Base-by-base conservation (phyloP, 23 tunicate genomes). In the Phallusia fumigata region DNA sequence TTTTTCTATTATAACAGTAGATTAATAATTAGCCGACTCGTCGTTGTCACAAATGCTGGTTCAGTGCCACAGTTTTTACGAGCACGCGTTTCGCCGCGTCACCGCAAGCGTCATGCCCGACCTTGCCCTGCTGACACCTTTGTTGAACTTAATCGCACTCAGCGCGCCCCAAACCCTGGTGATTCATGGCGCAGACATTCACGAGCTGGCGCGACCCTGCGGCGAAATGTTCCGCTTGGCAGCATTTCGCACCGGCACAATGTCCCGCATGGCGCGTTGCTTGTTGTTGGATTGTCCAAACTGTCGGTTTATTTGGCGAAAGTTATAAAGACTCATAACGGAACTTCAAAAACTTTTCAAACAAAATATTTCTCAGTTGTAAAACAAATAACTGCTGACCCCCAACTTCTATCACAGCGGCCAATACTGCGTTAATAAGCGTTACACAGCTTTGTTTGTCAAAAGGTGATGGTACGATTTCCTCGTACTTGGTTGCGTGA, bases 141-240 rank as follows among this genome's bases (percentile, higher is more conserved):
- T 58, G 69, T 58, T 58, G 69, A 58, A 58, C 58, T 51, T 51
- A 51, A 51, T 6, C 69, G 69, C 69, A 58, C 69, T 6, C 69
- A 24, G 69, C 69, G 69, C 69, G 26, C 69, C 69, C 69, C 69
- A 58, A 13, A 58, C 69, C 69, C 69, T 40, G 69, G 69, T 58
- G 69, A 58, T 58, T 58, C 69, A 58, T 58, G 28, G 11, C 28
- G 69, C 69, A 24, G 69, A 58, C 26, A 58, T 58, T 24, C 69
- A 58, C 69, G 69, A 58, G 69, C 28, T 24, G 5, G 69, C 28
- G 69, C 69, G 69, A 58, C 69, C 69, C 69, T 16, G 69, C 69
- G 69, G 69, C 69, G 69, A 58, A 58, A 58, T 13, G 69, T 58
- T 58, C 26, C 28, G 69, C 69, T 58, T 58, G 28, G 69, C 16